Evolutionary conservation across 2,113 vertebrate species (phyloP), one percentile per base, ranked within the genome.

Genomic region (Jaculus jaculus): DNA sequence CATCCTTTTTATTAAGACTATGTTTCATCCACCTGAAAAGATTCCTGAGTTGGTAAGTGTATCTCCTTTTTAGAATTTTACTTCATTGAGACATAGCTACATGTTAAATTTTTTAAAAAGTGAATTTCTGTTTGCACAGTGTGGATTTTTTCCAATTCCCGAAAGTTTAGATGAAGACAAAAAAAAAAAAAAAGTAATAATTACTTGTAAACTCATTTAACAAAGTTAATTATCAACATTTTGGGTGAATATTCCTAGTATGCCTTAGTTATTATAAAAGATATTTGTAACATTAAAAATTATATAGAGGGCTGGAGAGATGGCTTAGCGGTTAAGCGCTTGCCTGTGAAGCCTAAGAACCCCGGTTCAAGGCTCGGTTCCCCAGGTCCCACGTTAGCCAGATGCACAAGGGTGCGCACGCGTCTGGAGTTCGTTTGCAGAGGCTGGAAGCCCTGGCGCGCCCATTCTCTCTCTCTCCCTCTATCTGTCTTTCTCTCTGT

Each of bases 21-120:
- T 99, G 97, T 98, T 99, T 97, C 98, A 98, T 30, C 97, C 98
- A 72, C 95, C 85, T 97, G 98, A 99, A 86, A 91, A 97, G 30
- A 94, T 99, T n/a, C 98, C 99, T 66, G 96, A 97, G 39, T 97
- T 99, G 98, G 99, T 99, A 91, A 99, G 99, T 96, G 10, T 30
- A 6, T 90, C 39, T 97, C 93, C 28, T 13, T 1, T 51, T 93
- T 30, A 95, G 79, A 92, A 58, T 32, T 90, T 1, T 84, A 30
- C 20, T 77, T 84, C 68, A 73, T 58, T 60, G 77, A 68, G 84
- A 92, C 32, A 74, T 92, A 83, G 60, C 84, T 10, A 23, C 20
- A 30, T 39, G 51, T 84, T 83, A 84, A 58, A 47, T 47, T 54
- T 54, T 69, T 68, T 87, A 26, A 83, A 80, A 86, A 69, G 69